Percentiles rank a stretch among this genome's conserved stretches.
Conservation (phyloP, 2,113 vertebrate genomes). For the Chaetorhynchus papuensis region DNA sequence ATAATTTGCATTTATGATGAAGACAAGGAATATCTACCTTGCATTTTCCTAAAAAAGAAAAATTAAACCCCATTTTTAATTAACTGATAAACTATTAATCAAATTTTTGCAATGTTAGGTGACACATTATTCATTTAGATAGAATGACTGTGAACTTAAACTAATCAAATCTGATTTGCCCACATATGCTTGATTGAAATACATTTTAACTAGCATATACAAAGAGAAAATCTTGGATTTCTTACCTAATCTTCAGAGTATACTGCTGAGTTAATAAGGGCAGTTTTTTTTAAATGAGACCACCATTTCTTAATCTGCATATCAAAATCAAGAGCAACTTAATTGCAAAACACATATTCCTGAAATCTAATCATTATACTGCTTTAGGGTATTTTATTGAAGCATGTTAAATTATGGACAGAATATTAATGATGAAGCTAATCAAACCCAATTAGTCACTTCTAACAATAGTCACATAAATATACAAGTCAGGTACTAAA, state of each 20-base stretch:
- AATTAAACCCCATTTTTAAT: slow-evolving; percentile 84
- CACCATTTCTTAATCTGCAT: slow-evolving; percentile 87
- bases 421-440: slow-evolving; percentile 88
- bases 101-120: slow-evolving; percentile 88
- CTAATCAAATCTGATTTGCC: slow-evolving; percentile 89
- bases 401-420: slow-evolving; percentile 88
- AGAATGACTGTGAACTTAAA: slow-evolving; percentile 87
- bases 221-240: slow-evolving; percentile 82
- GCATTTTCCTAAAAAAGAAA: slow-evolving; percentile 82
- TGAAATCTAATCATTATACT: slow-evolving; percentile 88
- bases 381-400: slow-evolving; percentile 89
- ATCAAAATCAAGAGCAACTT: slow-evolving; percentile 88
- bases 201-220: slow-evolving; percentile 85
- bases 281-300: slow-evolving; percentile 82
- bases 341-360: slow-evolving; percentile 90
- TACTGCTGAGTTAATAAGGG: slow-evolving; percentile 87
- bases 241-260: slow-evolving; percentile 84
- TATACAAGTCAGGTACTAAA: slow-evolving; percentile 84
- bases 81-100: slow-evolving; percentile 90
- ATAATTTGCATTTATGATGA: slow-evolving; percentile 86
- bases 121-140: slow-evolving; percentile 88
- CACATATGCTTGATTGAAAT: slow-evolving; percentile 87
- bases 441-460: slow-evolving; percentile 88
- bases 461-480: slow-evolving; percentile 89
- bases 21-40: slow-evolving; percentile 82